Evolutionary conservation across 2,888 invertebrate genomes (phyloP), one percentile per base, ranked within the genome.

Genomic region (Drosophila nr. medialis): DNA sequence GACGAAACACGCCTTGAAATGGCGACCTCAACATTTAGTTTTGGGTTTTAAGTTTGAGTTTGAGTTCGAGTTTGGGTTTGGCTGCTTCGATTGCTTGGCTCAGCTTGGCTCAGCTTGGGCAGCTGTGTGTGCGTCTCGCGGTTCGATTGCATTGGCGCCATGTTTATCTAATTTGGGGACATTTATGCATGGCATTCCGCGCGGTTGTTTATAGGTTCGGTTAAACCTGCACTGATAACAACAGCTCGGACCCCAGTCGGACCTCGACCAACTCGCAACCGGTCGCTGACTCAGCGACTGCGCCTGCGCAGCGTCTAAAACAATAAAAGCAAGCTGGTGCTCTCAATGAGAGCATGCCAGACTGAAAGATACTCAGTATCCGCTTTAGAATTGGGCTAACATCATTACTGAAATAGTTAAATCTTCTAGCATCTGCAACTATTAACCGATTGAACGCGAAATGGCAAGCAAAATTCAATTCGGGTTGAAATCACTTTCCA

Each of bases 141-240:
- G 40, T 30, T 77, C 91, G 91, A 91, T 92, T 91, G 91, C 91
- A 88, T 91, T 92, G 92, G 92, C 92, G 92, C 92, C 92, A 92
- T 91, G 88, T 91, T 92, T 92, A 92, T 92, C 92, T 92, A 92
- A 92, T 92, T 92, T 91, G 92, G 93, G 93, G 92, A 93, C 93
- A 92, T 92, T 92, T 92, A 92, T 92, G 92, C 92, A 92, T 92
- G 92, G 92, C 92, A 92, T 92, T 92, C 92, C 92, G 91, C 90
- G 91, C 92, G 90, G 91, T 91, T 91, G 92, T 91, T 91, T 91
- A 91, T 91, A 91, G 91, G 89, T 91, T 91, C 91, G 91, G 91
- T 91, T 91, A 92, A 91, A 92, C 91, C 92, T 91, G 92, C 92
- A 91, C 91, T 91, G 91, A 91, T 91, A 92, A 92, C 85, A 72